phyloP scores from a whole-genome alignment of 1,140 invertebrate species.

The Bombus consobrinus region DNA sequence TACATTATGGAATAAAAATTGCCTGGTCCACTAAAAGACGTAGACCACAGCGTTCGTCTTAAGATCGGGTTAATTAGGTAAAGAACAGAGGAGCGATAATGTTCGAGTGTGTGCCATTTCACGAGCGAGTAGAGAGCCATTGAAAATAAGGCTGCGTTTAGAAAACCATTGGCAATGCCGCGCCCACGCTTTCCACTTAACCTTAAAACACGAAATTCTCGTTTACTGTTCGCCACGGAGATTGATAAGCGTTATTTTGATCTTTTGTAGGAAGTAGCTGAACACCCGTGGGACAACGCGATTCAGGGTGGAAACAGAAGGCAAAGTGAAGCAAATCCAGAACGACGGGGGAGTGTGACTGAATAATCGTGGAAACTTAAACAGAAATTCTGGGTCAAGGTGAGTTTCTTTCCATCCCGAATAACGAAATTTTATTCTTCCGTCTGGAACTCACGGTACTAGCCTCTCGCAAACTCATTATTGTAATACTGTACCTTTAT shows the following conservation, averaged over 20 bases:
- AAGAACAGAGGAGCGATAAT: not conserved
- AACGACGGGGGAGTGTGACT: slow-evolving; percentile 35
- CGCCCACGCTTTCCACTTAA: slow-evolving; percentile 16
- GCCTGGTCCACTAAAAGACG: no score
- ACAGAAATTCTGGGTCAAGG: slow-evolving; percentile 60
- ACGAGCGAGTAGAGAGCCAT: not conserved
- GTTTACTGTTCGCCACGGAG: slow-evolving; percentile 30
- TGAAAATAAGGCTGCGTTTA: slow-evolving; percentile 24
- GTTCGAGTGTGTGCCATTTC: slow-evolving; percentile 19
- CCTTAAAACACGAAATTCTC: slow-evolving; percentile 50
- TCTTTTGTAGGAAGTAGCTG: slow-evolving; percentile 31
- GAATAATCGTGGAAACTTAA: slow-evolving; percentile 54
- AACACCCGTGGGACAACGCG: slow-evolving; percentile 13
- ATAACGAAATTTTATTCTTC: slow-evolving; percentile 1
- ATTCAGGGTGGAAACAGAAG: slow-evolving; percentile 10
- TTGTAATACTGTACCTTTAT: not conserved
- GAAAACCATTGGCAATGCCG: slow-evolving; percentile 21
- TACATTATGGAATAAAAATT: not conserved
- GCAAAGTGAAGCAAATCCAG: slow-evolving; percentile 1
- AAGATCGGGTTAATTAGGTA: slow-evolving; percentile 8
- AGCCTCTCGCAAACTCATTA: not conserved
- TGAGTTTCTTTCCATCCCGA: slow-evolving; percentile 2
- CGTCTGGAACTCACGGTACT: not conserved
- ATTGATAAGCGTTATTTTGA: slow-evolving; percentile 60
- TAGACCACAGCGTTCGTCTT: not conserved